Percentiles rank a stretch among this genome's conserved stretches.
Conservation (phyloP, 1,140 invertebrate species). For the Apocrypta bakeri region DNA sequence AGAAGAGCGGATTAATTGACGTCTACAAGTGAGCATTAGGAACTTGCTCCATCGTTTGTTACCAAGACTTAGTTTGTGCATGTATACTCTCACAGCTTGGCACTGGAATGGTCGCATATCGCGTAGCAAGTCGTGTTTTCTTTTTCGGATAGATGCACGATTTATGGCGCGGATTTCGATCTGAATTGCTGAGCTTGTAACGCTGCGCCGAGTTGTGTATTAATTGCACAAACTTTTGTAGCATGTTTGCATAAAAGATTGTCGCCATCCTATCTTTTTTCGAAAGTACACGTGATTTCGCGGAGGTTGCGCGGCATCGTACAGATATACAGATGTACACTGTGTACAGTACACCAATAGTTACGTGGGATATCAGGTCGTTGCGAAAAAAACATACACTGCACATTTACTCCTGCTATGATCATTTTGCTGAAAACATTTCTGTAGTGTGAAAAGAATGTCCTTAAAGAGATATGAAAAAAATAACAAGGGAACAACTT, state of each 20-base stretch:
- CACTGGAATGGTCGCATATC: neutral
- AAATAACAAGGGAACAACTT: neutral
- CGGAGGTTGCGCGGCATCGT: too few relatives aligned
- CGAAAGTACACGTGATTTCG: too few relatives aligned
- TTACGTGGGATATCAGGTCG: too few relatives aligned
- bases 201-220: neutral
- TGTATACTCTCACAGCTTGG: neutral
- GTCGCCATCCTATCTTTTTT: neutral
- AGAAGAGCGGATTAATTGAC: slow-evolving; percentile 30
- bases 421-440: too few relatives aligned
- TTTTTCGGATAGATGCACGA: neutral
- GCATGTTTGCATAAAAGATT: neutral
- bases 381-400: too few relatives aligned
- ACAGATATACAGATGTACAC: too few relatives aligned
- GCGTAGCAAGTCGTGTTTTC: neutral
- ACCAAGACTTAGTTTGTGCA: slow-evolving; percentile 9
- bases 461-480: neutral
- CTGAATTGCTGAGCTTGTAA: neutral
- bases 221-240: neutral
- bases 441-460: too few relatives aligned
- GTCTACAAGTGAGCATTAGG: neutral
- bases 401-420: too few relatives aligned
- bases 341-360: too few relatives aligned
- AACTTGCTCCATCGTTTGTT: neutral
- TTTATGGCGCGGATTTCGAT: slow-evolving; percentile 30